Evolutionary conservation across 2,888 invertebrate species (phyloP).

Genomic region (Eristalis tenax): DNA sequence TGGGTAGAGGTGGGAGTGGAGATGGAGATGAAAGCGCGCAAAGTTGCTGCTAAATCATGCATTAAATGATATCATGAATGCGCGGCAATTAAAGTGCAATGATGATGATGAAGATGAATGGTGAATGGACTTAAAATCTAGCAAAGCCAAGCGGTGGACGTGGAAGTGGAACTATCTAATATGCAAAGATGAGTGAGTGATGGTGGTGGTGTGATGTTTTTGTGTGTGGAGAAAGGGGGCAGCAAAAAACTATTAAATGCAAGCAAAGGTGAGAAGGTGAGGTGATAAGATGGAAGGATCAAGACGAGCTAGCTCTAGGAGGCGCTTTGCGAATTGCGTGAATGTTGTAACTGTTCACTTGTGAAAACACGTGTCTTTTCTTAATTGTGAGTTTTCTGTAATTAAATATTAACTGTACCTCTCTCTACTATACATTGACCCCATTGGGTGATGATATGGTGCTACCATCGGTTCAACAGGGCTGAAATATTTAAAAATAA

Average conservation of each 20-base stretch:
- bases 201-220: conserved; percentile 24
- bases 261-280: conserved; percentile 1
- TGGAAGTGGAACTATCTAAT: background rate
- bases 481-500: conserved; percentile 79
- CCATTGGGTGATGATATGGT: conserved; percentile 82
- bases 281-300: conserved; percentile 3
- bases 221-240: conserved; percentile 26
- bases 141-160: background rate
- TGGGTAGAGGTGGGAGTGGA: background rate
- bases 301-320: conserved; percentile 53
- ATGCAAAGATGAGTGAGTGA: background rate
- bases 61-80: background rate
- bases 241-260: conserved; percentile 28
- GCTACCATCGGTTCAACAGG: conserved; percentile 82
- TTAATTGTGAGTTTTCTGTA: conserved; percentile 39
- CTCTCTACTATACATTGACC: conserved; percentile 82
- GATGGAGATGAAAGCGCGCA: background rate
- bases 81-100: background rate
- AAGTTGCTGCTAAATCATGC: background rate
- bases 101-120: background rate
- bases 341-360: conserved; percentile 31
- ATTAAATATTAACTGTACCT: conserved; percentile 79
- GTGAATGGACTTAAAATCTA: background rate
- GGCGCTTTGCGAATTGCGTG: conserved; percentile 45
- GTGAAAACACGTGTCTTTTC: conserved; percentile 14